Evolutionary conservation across 2,888 invertebrate species (phyloP), one percentile per base, ranked within the genome.

Genomic region (Mechanitis mazaeus): DNA sequence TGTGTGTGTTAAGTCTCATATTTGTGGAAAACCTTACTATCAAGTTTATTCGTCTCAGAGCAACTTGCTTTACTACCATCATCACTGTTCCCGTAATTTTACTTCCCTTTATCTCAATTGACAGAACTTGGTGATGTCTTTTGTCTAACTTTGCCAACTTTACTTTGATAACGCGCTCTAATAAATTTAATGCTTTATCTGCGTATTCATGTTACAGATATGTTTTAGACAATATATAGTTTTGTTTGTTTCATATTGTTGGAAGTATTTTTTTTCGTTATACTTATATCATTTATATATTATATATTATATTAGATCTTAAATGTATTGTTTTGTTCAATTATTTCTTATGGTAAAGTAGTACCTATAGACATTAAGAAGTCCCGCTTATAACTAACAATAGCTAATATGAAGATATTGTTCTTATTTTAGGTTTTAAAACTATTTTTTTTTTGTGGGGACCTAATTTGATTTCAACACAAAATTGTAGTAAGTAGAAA

Each of bases 81-180:
- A 78, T 85, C 78, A 83, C 80, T 80, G 81, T 79, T 77, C 77
- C 80, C 80, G 80, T 85, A 83, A 85, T 85, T 84, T 86, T 80
- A 84, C 81, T 79, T 84, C 83, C 81, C 84, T 84, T 85, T 87
- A 85, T 85, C 85, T 84, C 77, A 79, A 84, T 82, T 78, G 80
- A 77, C 81, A 79, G 79, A 81, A 86, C 79, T 85, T 83, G 76
- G 75, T 79, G 81, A 82, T 83, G 84, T 81, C 84, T 85, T 84
- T 77, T 74, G 76, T 75, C 70, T 68, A 73, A 76, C 70, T 75
- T 73, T 64, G 68, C 69, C 66, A 77, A 78, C 75, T 83, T 77
- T 64, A 66, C 66, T 62, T 71, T 73, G 81, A 81, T 82, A 80
- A 75, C 72, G 69, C 72, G 74, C 74, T 71, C 69, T 75, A 75